phyloP scores from a whole-genome alignment of 2,797 vertebrate genomes.

The Coracias cyanogaster region DNA sequence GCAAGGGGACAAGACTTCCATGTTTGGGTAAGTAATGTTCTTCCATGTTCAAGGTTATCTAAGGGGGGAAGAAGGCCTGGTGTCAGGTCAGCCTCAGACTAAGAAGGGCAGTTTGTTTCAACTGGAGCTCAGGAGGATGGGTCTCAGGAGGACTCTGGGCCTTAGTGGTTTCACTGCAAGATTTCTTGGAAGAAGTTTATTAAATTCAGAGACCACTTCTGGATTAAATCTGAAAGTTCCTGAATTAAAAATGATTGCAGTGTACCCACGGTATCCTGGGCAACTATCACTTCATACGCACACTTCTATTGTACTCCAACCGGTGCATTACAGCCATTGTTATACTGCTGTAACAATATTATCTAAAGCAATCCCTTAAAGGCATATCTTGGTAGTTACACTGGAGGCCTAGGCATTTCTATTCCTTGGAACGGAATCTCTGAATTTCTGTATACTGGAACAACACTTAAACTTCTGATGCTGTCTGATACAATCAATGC shows the following conservation, averaged over 20 bases:
- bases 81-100: background rate
- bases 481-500: background rate
- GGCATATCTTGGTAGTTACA: background rate
- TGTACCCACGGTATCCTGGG: background rate
- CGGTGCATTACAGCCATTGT: background rate
- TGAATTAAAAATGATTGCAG: background rate
- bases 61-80: background rate
- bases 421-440: background rate
- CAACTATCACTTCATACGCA: background rate
- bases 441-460: background rate
- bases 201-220: background rate
- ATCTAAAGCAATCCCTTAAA: background rate
- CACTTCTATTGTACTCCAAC: background rate
- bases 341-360: background rate
- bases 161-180: background rate
- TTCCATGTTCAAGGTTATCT: background rate
- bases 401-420: background rate
- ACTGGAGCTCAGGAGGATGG: background rate
- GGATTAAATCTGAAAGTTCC: background rate
- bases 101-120: background rate
- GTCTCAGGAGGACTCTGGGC: background rate
- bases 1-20: background rate
- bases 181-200: background rate
- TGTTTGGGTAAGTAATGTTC: background rate
- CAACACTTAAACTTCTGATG: background rate